Evolutionary conservation across 2,113 vertebrate genomes (phyloP).

Genomic region (Pseudolaguvia tuberculata): DNA sequence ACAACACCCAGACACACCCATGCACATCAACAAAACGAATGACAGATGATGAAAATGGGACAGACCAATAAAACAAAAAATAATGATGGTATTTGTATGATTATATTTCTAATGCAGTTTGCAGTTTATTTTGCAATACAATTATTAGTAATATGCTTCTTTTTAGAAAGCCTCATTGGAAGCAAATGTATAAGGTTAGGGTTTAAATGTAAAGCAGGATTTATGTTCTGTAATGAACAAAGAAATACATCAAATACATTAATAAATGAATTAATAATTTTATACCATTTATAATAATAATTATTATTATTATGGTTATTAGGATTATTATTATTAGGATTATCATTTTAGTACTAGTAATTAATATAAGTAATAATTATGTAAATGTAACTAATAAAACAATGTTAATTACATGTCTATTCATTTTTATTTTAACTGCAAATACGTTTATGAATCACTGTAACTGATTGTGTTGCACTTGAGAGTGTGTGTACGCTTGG

Average conservation of each 20-base stretch:
- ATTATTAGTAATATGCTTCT: background rate
- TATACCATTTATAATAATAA: background rate
- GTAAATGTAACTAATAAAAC: background rate
- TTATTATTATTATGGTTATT: background rate
- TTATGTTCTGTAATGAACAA: background rate
- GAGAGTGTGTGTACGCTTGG: background rate
- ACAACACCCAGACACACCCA: slow-evolving; percentile 52
- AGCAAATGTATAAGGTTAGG: background rate
- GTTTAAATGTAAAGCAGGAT: background rate
- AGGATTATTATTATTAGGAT: background rate
- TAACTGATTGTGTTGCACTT: slow-evolving; percentile 15
- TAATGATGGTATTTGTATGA: slow-evolving; percentile 25
- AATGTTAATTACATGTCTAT: background rate
- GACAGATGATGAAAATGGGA: slow-evolving; percentile 44
- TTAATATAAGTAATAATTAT: too few relatives aligned
- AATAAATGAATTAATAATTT: background rate
- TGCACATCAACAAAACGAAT: slow-evolving; percentile 40
- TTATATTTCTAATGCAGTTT: background rate
- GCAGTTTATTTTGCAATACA: too few relatives aligned
- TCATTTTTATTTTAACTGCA: background rate
- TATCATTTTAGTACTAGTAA: background rate
- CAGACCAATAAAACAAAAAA: slow-evolving; percentile 31
- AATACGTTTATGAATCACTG: background rate
- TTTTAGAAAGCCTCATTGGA: background rate
- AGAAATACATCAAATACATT: background rate